phyloP scores from a whole-genome alignment of 2,888 invertebrate genomes.

The Tridacna gigas region DNA sequence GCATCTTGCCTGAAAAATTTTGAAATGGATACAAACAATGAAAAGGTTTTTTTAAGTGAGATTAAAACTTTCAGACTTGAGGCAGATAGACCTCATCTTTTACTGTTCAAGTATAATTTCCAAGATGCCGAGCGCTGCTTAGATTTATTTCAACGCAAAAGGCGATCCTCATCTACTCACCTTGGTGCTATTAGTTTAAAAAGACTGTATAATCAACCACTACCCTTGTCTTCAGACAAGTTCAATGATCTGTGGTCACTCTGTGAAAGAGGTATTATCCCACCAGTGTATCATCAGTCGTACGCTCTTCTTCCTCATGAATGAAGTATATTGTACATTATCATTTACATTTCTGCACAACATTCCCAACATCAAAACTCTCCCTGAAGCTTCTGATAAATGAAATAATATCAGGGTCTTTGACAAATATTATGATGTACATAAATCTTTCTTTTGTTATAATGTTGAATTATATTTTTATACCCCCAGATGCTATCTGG shows the following conservation, averaged over 20 bases:
- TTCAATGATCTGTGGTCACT: conserved; percentile 25
- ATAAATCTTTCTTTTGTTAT: not conserved
- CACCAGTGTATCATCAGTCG: conserved; percentile 17
- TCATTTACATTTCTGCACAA: not conserved
- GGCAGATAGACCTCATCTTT: conserved; percentile 5
- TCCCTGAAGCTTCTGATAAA: too few species aligned
- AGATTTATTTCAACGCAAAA: conserved; percentile 16
- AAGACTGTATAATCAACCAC: conserved; percentile 5
- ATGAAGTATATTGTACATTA: not conserved
- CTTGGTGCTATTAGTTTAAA: conserved; percentile 4
- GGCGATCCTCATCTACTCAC: conserved; percentile 1
- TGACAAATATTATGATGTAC: not conserved
- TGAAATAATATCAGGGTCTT: not conserved
- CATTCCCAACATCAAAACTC: not conserved
- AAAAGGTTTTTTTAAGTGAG: conserved; percentile 15
- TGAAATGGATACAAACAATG: conserved; percentile 17
- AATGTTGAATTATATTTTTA: not conserved
- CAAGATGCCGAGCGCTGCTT: conserved; percentile 1
- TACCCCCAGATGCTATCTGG: not conserved
- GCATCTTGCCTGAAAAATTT: conserved; percentile 9
- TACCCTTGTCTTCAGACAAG: conserved; percentile 14
- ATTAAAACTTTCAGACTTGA: conserved; percentile 23
- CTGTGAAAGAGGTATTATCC: conserved; percentile 18
- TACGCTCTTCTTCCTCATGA: conserved; percentile 19
- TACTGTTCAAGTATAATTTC: not conserved